A percentile compares a stretch with the other conserved stretches of the same genome.
Conservation (phyloP, 2,888 invertebrate species). For the Tipula confusa region DNA sequence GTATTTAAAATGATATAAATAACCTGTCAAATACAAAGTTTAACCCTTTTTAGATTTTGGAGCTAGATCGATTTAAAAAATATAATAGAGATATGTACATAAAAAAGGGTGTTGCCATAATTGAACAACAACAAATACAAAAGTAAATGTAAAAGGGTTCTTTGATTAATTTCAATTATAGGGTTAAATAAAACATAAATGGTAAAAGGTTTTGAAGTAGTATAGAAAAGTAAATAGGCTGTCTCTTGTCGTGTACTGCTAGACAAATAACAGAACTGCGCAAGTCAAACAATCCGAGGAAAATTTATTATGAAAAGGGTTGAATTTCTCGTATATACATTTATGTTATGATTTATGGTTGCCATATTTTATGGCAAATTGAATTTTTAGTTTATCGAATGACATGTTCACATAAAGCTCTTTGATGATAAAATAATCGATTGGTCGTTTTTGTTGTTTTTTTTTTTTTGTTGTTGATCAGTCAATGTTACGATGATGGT, state of each 20-base stretch:
- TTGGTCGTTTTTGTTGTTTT: background rate
- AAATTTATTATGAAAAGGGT: background rate
- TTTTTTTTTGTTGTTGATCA: background rate
- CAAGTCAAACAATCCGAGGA: background rate
- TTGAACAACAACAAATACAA: background rate
- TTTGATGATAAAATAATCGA: background rate
- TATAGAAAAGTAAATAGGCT: background rate
- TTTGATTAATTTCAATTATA: background rate
- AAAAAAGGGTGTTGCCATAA: conserved; percentile 3
- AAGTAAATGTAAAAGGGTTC: background rate
- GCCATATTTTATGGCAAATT: conserved; percentile 8
- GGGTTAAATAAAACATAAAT: background rate
- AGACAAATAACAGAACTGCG: background rate
- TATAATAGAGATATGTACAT: background rate
- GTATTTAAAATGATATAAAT: background rate
- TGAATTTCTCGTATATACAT: background rate
- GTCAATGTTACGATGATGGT: background rate
- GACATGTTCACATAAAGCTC: background rate
- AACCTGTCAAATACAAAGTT: background rate
- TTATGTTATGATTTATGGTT: background rate
- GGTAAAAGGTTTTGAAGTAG: background rate
- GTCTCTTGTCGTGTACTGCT: background rate
- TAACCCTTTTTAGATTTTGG: background rate
- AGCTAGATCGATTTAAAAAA: background rate
- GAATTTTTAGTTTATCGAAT: background rate